phyloP scores from a whole-genome alignment of 2,113 vertebrate genomes.

The Syngnathus typhle region DNA sequence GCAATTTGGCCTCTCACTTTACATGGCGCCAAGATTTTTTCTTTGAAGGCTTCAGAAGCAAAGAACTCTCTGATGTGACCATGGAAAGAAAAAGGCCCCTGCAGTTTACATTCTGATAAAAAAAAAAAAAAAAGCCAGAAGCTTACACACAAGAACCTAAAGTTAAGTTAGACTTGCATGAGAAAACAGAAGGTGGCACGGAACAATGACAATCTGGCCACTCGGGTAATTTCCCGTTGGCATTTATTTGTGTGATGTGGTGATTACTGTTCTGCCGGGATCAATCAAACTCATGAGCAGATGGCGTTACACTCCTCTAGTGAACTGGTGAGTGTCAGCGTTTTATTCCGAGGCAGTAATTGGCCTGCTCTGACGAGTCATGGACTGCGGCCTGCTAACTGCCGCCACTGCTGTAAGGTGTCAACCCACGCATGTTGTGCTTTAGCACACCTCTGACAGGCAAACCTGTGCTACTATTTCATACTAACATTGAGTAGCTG shows the following conservation, averaged over 20 bases:
- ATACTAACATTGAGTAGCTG: conserved; percentile 7
- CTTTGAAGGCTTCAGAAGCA: conserved; percentile 65
- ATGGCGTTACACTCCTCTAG: conserved; percentile 53
- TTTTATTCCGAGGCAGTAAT: conserved; percentile 48
- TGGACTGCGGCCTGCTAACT: conserved; percentile 49
- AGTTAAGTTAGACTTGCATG: conserved; percentile 48
- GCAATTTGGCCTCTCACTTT: conserved; percentile 60
- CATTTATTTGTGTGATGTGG: conserved; percentile 53
- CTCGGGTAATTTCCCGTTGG: conserved; percentile 62
- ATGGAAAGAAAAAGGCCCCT: conserved; percentile 45
- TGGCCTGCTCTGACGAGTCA: conserved; percentile 49
- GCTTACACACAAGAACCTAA: conserved; percentile 20
- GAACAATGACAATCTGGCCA: conserved; percentile 60
- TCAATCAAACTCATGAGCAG: conserved; percentile 62
- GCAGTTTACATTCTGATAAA: conserved; percentile 47
- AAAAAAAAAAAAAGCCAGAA: conserved; percentile 47
- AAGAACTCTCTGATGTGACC: conserved; percentile 49
- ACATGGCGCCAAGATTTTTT: conserved; percentile 47
- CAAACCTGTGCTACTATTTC: conserved; percentile 41
- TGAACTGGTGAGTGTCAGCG: conserved; percentile 43
- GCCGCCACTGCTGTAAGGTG: conserved; percentile 24
- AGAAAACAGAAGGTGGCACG: conserved; percentile 51
- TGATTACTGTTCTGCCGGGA: conserved; percentile 57
- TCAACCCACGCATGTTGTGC: conserved; percentile 21
- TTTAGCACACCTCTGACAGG: neutral